Base-by-base conservation (phyloP, 2,113 vertebrate genomes). In the Eidolon helvum region DNA sequence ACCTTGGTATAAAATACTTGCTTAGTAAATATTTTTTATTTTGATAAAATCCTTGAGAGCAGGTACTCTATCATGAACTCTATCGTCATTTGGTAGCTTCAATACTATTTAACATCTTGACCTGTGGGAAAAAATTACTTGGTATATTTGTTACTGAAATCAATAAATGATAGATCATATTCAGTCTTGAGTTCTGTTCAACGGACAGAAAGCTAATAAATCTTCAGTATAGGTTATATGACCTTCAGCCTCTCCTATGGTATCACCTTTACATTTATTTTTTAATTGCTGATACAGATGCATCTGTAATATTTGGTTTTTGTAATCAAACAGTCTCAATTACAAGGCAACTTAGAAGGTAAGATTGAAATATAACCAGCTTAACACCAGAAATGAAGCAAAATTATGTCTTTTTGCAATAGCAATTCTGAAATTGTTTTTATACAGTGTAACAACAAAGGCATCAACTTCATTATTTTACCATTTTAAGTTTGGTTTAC, bases 241-340 rank as follows among this genome's bases (percentile, higher is more conserved):
- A 98, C 91, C 95, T 97, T 95, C 50, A 98, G 91, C 45, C 0
- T 95, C 89, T 97, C 9, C 83, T 93, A 79, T 66, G 96, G 95
- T 97, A 97, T 95, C 96, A 48, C 33, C 24, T 98, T 99, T 97
- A 98, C 98, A 98, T 55, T 97, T 97, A 98, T 61, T 96, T 96
- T 96, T 91, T 91, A 88, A 83, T 94, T 97, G 96, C 98, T 97
- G 97, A 98, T 98, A 98, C 97, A 96, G 96, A 98, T 97, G 93
- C 97, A 98, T 98, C 97, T 96, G 91, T 98, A 98, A 98, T 98
- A 98, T 91, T 98, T 98, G 95, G 72, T 97, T 97, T 99, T 97
- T 92, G 93, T 98, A 97, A 97, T 98, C 96, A 94, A 95, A 98
- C 96, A 97, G 91, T 97, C 96, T 96, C 68, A 95, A 85, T 93